These are phyloP conservation scores for Amphiprion ocellaris DNA, from an alignment of 2,113 vertebrate species.

Conservation along the genomic window DNA sequence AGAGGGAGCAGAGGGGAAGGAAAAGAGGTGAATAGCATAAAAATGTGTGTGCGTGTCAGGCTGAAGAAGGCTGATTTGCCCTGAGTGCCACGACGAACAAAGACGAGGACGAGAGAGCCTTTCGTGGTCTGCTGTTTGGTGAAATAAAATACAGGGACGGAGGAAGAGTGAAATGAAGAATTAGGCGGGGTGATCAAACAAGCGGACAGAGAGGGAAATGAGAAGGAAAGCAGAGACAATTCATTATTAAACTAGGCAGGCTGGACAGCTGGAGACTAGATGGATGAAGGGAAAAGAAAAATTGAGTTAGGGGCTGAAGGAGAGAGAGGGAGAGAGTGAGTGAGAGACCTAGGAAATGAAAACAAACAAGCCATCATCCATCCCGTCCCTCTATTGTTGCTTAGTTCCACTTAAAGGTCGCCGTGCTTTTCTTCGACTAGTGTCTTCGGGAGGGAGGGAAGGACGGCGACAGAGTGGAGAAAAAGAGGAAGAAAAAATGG, in stretches of 20 bases:
- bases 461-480: conserved; percentile 18
- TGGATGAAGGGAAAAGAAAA: conserved; percentile 53
- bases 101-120: conserved; percentile 55
- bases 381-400: conserved; percentile 72
- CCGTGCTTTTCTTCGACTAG: conserved; percentile 59
- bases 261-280: conserved; percentile 52
- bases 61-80: conserved; percentile 57
- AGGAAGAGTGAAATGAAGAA: conserved; percentile 44
- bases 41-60: conserved; percentile 20
- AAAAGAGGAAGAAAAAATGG: conserved; percentile 38
- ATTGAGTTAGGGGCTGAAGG: conserved; percentile 27
- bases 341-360: conserved; percentile 65
- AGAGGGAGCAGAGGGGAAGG: conserved; percentile 38
- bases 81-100: conserved; percentile 67
- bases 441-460: conserved; percentile 64
- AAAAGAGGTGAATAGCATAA: conserved; percentile 48
- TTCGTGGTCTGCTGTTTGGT: conserved; percentile 43
- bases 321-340: conserved; percentile 25
- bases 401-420: conserved; percentile 76
- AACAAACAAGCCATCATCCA: conserved; percentile 80
- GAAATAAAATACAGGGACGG: conserved; percentile 57
- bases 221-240: conserved; percentile 65
- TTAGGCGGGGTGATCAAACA: conserved; percentile 63
- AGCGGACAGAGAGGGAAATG: conserved; percentile 59
- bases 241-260: conserved; percentile 61